Evolutionary conservation across 2,888 invertebrate genomes (phyloP).

Genomic region (Kuschelorhynchus macadamiae): DNA sequence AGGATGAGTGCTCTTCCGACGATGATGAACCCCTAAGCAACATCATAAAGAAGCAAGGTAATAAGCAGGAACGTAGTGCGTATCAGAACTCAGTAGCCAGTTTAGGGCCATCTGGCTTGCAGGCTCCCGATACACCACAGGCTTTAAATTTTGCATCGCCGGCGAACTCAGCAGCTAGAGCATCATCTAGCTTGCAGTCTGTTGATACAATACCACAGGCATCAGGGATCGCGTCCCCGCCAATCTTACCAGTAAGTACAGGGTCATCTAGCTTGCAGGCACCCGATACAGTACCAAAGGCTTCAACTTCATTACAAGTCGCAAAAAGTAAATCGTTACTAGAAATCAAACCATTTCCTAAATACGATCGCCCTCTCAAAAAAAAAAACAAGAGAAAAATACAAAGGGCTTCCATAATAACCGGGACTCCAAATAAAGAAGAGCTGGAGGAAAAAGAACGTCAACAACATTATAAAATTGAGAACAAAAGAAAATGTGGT

Average conservation of each 20-base stretch:
- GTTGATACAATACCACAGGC: too few species aligned
- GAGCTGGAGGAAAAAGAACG: conserved; percentile 3
- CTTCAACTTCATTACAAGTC: not conserved
- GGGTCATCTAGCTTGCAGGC: conserved; percentile 8
- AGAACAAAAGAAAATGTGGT: not conserved
- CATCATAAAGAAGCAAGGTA: conserved; percentile 3
- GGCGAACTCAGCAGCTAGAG: too few species aligned
- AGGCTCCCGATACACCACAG: too few species aligned
- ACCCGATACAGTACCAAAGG: too few species aligned
- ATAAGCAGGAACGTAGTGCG: too few species aligned
- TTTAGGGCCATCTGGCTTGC: too few species aligned
- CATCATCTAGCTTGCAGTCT: too few species aligned
- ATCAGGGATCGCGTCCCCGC: too few species aligned
- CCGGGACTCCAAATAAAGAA: conserved; percentile 22
- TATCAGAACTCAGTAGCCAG: too few species aligned
- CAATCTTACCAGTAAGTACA: conserved; percentile 3
- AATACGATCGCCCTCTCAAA: conserved; percentile 12
- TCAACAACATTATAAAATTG: not conserved
- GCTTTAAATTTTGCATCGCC: too few species aligned
- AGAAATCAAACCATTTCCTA: conserved; percentile 21
- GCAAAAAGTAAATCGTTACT: conserved; percentile 6
- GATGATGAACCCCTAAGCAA: conserved; percentile 21
- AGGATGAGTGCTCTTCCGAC: conserved; percentile 6
- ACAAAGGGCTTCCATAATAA: conserved; percentile 11
- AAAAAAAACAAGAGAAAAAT: conserved; percentile 8